Evolutionary conservation across 1,140 invertebrate genomes (phyloP).

Genomic region (Elysia chlorotica): DNA sequence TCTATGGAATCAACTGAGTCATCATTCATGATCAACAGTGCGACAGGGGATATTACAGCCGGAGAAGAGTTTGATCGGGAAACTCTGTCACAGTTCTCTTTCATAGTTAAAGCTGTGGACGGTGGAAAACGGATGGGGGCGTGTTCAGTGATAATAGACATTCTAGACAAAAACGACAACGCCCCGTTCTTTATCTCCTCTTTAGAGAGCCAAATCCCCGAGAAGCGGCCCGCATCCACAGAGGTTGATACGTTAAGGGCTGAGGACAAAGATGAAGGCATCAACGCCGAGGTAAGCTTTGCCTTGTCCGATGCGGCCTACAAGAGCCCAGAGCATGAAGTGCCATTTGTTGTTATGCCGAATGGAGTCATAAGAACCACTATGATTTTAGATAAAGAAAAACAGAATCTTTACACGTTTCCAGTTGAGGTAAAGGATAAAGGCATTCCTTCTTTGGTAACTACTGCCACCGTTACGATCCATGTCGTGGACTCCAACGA

Average conservation of each 20-base stretch:
- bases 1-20: constrained; percentile 71
- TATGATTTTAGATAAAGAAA: constrained; percentile 81
- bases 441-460: constrained; percentile 85
- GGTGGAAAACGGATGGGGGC: constrained; percentile 82
- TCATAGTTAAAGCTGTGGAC: constrained; percentile 92
- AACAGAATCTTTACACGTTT: constrained; percentile 77
- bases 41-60: constrained; percentile 86
- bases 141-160: constrained; percentile 83
- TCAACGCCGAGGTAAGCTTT: constrained; percentile 72
- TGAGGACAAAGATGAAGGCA: constrained; percentile 85
- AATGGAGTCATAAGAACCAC: constrained; percentile 80
- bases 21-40: constrained; percentile 86
- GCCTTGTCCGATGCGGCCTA: constrained; percentile 64
- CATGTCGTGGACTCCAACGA: constrained; percentile 86
- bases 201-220: constrained; percentile 40
- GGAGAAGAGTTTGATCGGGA: constrained; percentile 86
- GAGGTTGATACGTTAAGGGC: constrained; percentile 82
- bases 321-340: constrained; percentile 29
- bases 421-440: constrained; percentile 88
- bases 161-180: constrained; percentile 95
- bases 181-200: constrained; percentile 76
- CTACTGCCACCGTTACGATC: constrained; percentile 76
- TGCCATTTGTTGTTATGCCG: constrained; percentile 82
- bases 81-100: constrained; percentile 78
- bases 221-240: constrained; percentile 69